A percentile compares a stretch with the other conserved stretches of the same genome.
phyloP scores from a whole-genome alignment of 1,140 invertebrate genomes.

The Neuroterus valhalla region DNA sequence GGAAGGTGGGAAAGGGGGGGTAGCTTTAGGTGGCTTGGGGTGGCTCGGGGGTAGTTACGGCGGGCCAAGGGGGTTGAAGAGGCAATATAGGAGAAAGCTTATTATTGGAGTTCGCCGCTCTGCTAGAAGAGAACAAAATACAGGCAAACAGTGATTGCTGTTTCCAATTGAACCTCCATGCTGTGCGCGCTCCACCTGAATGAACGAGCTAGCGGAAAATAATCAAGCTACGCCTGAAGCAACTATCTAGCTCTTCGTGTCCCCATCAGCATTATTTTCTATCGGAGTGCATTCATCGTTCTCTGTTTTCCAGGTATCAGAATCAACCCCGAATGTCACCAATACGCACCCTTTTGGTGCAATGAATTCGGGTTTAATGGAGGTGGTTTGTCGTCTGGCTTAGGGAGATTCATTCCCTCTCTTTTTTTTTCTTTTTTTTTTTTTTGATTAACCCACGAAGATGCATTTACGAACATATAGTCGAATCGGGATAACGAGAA shows the following conservation, averaged over 20 bases:
- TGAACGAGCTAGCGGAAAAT: constrained; percentile 75
- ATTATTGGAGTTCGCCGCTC: constrained; percentile 75
- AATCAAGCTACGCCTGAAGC: constrained; percentile 74
- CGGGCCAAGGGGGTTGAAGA: constrained; percentile 63
- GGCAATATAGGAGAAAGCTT: constrained; percentile 76
- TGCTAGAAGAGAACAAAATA: constrained; percentile 73
- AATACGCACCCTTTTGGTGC: too few relatives aligned
- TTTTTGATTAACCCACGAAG: too few relatives aligned
- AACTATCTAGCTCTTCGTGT: constrained; percentile 65
- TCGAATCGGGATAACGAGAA: too few relatives aligned
- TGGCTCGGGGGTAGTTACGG: constrained; percentile 47
- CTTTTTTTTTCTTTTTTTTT: too few relatives aligned
- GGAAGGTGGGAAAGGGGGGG: constrained; percentile 52
- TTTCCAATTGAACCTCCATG: constrained; percentile 75
- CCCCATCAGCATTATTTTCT: constrained; percentile 45
- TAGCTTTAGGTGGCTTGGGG: constrained; percentile 37
- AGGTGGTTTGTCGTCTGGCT: too few relatives aligned
- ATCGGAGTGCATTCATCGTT: constrained; percentile 49
- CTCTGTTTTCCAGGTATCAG: background rate
- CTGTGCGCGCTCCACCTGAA: constrained; percentile 71
- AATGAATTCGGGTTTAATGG: too few relatives aligned
- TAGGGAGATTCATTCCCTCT: too few relatives aligned
- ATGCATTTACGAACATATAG: too few relatives aligned
- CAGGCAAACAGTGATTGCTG: constrained; percentile 75
- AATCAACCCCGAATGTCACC: constrained; percentile 30